Base-by-base conservation (phyloP, 2,113 vertebrate species). In the Furnarius figulus region DNA sequence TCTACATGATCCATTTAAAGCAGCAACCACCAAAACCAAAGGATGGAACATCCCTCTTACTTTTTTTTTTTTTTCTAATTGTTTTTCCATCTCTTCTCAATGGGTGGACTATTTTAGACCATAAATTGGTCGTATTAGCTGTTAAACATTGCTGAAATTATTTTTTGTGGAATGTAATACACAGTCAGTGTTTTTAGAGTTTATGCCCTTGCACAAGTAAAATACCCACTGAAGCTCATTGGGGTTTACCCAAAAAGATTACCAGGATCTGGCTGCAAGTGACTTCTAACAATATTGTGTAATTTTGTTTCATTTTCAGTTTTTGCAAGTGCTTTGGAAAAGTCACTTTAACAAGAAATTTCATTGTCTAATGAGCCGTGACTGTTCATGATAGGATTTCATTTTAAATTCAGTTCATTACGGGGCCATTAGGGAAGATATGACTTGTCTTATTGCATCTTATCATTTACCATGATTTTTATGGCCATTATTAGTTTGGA, bases 401-500 rank as follows among this genome's bases (percentile, higher is more conserved):
- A 82, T 93, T 96, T 93, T 72, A 94, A 96, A 93, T 92, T 88
- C 83, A 53, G 61, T 81, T 96, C 95, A 94, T 96, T 96, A 92
- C 72, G 79, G 65, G 90, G 76, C 88, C 96, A 89, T 96, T 95
- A 93, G 58, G 79, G 73, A 91, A 88, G 85, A 94, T 90, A 85
- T 9, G 56, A 61, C 85, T 95, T 89, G 67, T 92, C 75, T 93
- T 95, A 86, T 30, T 85, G 42, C 44, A 89, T 86, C 91, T 85
- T 77, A 84, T 68, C 65, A 72, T 81, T 93, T 92, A 89, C 85
- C 52, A 66, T 0, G 0, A 86, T 67, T 93, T 93, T 90, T 87
- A 90, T n/a, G 39, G 33, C 92, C 83, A 84, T 84, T 96, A 96
- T 88, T 96, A 88, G 85, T 86, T 87, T 95, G 75, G 75, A 74